These are phyloP conservation scores for Cranoglanis bouderius DNA, from an alignment of 2,113 vertebrate genomes.

Conservation along the genomic window DNA sequence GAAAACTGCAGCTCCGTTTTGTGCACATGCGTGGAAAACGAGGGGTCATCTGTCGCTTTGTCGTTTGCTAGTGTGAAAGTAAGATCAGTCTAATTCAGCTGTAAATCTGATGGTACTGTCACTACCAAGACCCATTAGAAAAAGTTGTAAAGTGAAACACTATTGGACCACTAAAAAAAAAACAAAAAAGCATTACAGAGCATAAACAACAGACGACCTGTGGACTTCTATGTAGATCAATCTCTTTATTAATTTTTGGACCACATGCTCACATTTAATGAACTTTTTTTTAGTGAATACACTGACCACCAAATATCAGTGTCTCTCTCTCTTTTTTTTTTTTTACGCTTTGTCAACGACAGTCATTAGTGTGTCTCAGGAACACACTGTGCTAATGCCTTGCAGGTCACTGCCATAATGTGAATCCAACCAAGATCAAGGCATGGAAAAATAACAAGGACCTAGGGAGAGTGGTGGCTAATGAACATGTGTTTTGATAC, in stretches of 20 bases:
- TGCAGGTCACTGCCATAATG: conserved; percentile 26
- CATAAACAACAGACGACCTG: background rate
- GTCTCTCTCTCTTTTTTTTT: too few species aligned
- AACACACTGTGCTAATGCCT: conserved; percentile 32
- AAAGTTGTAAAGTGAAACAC: background rate
- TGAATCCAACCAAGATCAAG: conserved; percentile 33
- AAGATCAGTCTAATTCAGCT: background rate
- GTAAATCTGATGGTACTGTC: background rate
- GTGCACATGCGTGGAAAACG: background rate
- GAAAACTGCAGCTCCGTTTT: background rate
- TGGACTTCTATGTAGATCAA: background rate
- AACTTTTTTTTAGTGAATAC: background rate
- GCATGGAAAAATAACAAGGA: conserved; percentile 38
- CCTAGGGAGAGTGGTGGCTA: conserved; percentile 29
- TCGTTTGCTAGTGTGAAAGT: background rate
- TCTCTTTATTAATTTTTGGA: background rate
- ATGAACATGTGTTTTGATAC: conserved; percentile 45
- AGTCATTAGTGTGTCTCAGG: conserved; percentile 25
- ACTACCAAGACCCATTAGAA: background rate
- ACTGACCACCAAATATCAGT: background rate
- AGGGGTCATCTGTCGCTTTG: background rate
- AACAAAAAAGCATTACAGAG: background rate
- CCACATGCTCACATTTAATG: background rate
- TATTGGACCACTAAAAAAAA: background rate
- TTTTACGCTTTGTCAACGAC: conserved; percentile 1